Base-by-base conservation (phyloP, 2,113 vertebrate genomes). In the Corydoras sp. region DNA sequence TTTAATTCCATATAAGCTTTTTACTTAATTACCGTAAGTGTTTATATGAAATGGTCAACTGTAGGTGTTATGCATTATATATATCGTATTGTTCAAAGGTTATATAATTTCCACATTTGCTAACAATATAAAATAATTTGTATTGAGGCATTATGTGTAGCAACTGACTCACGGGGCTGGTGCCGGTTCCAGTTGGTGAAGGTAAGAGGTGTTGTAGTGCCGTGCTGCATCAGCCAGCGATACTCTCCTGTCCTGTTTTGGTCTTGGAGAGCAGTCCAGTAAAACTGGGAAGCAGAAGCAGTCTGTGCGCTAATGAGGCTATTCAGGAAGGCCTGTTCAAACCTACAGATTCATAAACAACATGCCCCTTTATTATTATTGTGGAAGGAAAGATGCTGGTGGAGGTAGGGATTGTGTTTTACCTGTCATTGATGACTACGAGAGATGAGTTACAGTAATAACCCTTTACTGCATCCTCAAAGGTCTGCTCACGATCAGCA, bases 271-370 rank as follows among this genome's bases (percentile, higher is more conserved):
- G 89, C 91, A 51, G 92, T 96, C 95, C 96, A 98, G 83, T 95
- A 95, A 73, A 89, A 90, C 73, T 59, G 72, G 68, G 88, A 82
- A 12, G 86, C 86, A 8, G 83, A 87, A 72, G 86, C 81, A 3
- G 82, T 86, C 35, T 77, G 59, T 56, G 83, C 90, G 29, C 3
- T 89, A 81, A 97, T 89, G 84, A 97, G 85, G 81, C 89, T 96
- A 88, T 90, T 94, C 72, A 98, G 79, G 79, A 97, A 99, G 31
- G 89, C 91, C 84, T 99, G 96, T 83, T 98, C 96, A 85, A 95
- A 98, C 88, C 96, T 98, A 79, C 32, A 43, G 15, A 12, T 14
- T 60, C 10, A 56, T 2, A 68, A 35, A 43, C n/a, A n/a, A n/a
- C n/a, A n/a, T n/a, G n/a, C n/a, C n/a, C n/a, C n/a, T n/a, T n/a